Conservation (phyloP, 2,888 invertebrate genomes). For the Penaeus monodon region DNA sequence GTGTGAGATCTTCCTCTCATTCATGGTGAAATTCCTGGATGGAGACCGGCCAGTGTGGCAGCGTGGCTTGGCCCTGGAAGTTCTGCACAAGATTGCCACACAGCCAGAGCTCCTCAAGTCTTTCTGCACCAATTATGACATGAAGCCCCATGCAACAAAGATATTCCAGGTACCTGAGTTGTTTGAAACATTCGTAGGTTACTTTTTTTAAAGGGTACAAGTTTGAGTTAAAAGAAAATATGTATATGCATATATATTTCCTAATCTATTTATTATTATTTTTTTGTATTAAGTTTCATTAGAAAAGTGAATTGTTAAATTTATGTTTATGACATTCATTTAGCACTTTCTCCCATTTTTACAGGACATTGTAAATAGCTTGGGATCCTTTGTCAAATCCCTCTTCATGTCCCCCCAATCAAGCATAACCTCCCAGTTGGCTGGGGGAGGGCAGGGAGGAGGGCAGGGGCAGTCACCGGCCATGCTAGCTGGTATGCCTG, state of each 20-base stretch:
- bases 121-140: constrained; percentile 95
- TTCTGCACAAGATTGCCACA: constrained; percentile 92
- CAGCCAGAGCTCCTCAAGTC: constrained; percentile 89
- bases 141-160: constrained; percentile 92
- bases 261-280: neutral
- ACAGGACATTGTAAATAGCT: constrained; percentile 88
- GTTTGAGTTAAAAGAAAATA: too few relatives aligned
- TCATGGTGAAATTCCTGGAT: constrained; percentile 96
- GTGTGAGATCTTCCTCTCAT: constrained; percentile 97
- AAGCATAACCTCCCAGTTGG: constrained; percentile 46
- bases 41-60: constrained; percentile 98
- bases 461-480: constrained; percentile 73
- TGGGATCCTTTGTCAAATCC: constrained; percentile 94
- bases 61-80: constrained; percentile 92
- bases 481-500: constrained; percentile 77
- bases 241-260: too few relatives aligned
- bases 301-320: neutral
- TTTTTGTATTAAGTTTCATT: too few relatives aligned
- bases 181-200: too few relatives aligned
- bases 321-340: constrained; percentile 72
- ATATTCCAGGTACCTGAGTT: constrained; percentile 71
- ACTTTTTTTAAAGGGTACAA: too few relatives aligned
- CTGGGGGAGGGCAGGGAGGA: constrained; percentile 18
- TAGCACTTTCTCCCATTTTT: too few relatives aligned
- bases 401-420: constrained; percentile 81